Percentiles rank a stretch among this genome's conserved stretches.
Evolutionary conservation across 2,888 invertebrate genomes (phyloP).

Genomic region (Neocrepidodera transversa): DNA sequence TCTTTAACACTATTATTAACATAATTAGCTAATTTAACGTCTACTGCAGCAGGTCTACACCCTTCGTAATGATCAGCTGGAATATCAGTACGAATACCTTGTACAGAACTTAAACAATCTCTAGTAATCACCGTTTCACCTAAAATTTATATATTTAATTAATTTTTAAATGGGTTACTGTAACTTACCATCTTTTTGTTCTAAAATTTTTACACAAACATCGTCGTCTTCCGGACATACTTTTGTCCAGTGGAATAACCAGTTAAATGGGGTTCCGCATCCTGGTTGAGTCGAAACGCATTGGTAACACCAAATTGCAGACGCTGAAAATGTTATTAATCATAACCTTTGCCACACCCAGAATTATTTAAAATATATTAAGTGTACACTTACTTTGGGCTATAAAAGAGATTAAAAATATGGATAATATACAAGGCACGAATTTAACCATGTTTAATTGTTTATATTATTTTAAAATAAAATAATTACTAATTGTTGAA

Average conservation of each 20-base stretch:
- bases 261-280: conserved; percentile 84
- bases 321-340: conserved; percentile 33
- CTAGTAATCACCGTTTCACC: conserved; percentile 82
- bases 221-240: conserved; percentile 84
- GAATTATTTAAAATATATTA: conserved; percentile 3
- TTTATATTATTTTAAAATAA: not conserved
- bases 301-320: conserved; percentile 83
- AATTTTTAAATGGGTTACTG: conserved; percentile 20
- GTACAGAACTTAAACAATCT: conserved; percentile 82
- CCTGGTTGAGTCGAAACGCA: conserved; percentile 91
- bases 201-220: conserved; percentile 88
- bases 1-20: conserved; percentile 88
- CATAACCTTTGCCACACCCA: conserved; percentile 32
- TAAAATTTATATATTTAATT: conserved; percentile 55
- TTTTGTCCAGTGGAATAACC: conserved; percentile 78
- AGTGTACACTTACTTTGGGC: conserved; percentile 28
- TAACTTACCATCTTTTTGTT: conserved; percentile 83
- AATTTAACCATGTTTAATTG: conserved; percentile 45
- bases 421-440: conserved; percentile 12
- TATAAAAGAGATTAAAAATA: conserved; percentile 23
- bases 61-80: conserved; percentile 93
- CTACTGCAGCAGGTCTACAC: conserved; percentile 80
- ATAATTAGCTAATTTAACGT: conserved; percentile 82
- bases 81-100: conserved; percentile 81
- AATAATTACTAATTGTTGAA: not conserved